Evolutionary conservation across 2,888 invertebrate species (phyloP), one percentile per base, ranked within the genome.

Genomic region (Dryadula phaetusa): DNA sequence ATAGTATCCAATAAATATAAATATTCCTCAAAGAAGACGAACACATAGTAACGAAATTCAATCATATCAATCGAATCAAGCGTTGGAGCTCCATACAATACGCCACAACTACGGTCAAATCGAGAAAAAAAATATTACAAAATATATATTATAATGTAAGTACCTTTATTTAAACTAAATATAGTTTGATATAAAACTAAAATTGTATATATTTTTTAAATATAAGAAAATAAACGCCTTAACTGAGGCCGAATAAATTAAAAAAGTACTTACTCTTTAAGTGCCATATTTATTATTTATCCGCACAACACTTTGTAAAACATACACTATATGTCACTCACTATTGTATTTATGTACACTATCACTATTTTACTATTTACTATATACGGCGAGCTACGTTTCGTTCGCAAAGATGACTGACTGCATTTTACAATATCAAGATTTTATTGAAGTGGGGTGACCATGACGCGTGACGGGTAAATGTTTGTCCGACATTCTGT

Each of bases 401-500:
- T 16, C 40, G 40, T 10, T 42, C 4, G 40, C 5, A 6, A 42
- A 5, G 40, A 37, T 37, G 37, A 42, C 40, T 42, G 40, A 42
- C 4, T 16, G 40, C 40, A 42, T 42, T 42, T 14, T 2, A 40
- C 5, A 16, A 42, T 42, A 42, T 42, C 40, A 42, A 16, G 40
- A 42, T 10, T 42, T 42, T 16, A 42, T 42, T 42, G n/a, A 40
- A 42, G 40, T 42, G 40, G 40, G 40, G 40, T 42, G 40, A 42
- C 40, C 40, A 42, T 42, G 40, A 42, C 12, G 40, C 40, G 16
- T 42, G 40, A 16, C 40, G n/a, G 5, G 6, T 42, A 42, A 42
- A 42, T n/a, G 40, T 42, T 40, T 16, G 40, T 37, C 37, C 1
- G 1, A 37, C 37, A 37, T 37, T 12, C 37, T 37, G 37, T 37